phyloP scores from a whole-genome alignment of 1,140 invertebrate species.

The Dufourea novaeangliae region DNA sequence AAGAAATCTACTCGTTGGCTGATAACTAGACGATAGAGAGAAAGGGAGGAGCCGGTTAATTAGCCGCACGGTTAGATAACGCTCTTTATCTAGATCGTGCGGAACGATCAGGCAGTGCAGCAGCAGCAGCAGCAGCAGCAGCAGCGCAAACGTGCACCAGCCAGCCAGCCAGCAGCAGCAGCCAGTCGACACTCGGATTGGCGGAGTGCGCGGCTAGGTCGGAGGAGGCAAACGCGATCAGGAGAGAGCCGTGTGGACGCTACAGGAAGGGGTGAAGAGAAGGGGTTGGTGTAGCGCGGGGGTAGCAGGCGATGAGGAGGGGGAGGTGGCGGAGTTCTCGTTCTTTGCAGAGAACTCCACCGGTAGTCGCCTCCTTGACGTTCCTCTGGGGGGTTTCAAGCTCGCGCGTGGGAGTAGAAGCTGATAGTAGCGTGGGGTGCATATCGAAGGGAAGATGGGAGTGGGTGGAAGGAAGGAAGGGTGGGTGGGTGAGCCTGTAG shows the following conservation, averaged over 20 bases:
- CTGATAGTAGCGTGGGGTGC: slow-evolving; percentile 66
- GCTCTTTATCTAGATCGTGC: slow-evolving; percentile 37
- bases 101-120: slow-evolving; percentile 44
- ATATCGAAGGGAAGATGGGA: slow-evolving; percentile 66
- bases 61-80: slow-evolving; percentile 39
- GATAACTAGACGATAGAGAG: slow-evolving; percentile 11
- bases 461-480: slow-evolving; percentile 41
- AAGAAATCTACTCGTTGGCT: slow-evolving; percentile 14
- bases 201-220: slow-evolving; percentile 11
- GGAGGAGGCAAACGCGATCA: not conserved
- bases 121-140: slow-evolving; percentile 25
- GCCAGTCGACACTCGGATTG: slow-evolving; percentile 52
- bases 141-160: slow-evolving; percentile 36
- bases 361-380: slow-evolving; percentile 67
- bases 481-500: slow-evolving; percentile 40
- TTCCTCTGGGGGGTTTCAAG: slow-evolving; percentile 66
- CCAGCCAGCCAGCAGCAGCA: too few relatives aligned
- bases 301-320: not conserved
- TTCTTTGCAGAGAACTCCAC: slow-evolving; percentile 62
- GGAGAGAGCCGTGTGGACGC: slow-evolving; percentile 9
- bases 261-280: not conserved
- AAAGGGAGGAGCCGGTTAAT: slow-evolving; percentile 37
- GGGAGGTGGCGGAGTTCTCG: slow-evolving; percentile 31
- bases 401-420: slow-evolving; percentile 57
- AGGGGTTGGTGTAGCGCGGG: not conserved